These are phyloP conservation scores for Ennomos fuscantarius DNA, from an alignment of 2,888 invertebrate species.

Conservation along the genomic window DNA sequence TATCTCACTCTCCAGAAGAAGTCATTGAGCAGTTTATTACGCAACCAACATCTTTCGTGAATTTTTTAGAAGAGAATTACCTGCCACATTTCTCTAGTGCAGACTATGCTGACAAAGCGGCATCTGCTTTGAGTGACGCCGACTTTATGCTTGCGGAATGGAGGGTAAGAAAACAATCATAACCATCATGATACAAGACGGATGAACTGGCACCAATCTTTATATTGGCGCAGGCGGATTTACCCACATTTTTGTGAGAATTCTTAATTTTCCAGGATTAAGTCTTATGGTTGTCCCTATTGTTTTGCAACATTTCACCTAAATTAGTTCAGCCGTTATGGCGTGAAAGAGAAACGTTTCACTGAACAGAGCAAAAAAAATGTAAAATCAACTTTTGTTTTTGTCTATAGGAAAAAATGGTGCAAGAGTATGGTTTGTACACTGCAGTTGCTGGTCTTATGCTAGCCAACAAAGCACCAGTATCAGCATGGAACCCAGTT, in stretches of 20 bases:
- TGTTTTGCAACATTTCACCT: too few relatives aligned
- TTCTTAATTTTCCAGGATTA: too few relatives aligned
- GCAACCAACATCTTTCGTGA: slow-evolving; percentile 87
- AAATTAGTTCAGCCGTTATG: too few relatives aligned
- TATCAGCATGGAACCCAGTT: slow-evolving; percentile 91
- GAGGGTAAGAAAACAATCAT: slow-evolving; percentile 77
- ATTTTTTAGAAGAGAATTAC: slow-evolving; percentile 91
- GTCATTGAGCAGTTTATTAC: slow-evolving; percentile 88
- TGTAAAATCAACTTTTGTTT: not conserved
- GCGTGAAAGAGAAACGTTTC: too few relatives aligned
- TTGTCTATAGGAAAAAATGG: slow-evolving; percentile 71
- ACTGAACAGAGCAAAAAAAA: too few relatives aligned
- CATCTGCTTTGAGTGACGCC: slow-evolving; percentile 88
- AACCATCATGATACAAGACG: too few relatives aligned
- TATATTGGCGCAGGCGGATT: too few relatives aligned
- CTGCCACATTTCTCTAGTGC: slow-evolving; percentile 88
- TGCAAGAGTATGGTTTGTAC: slow-evolving; percentile 86
- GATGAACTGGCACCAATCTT: too few relatives aligned
- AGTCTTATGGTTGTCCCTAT: too few relatives aligned
- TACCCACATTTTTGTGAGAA: too few relatives aligned
- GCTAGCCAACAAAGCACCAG: slow-evolving; percentile 88
- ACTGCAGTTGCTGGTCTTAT: slow-evolving; percentile 88
- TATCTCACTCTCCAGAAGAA: slow-evolving; percentile 87
- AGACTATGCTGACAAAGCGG: slow-evolving; percentile 85
- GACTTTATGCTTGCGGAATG: slow-evolving; percentile 88